Base-by-base conservation (phyloP, 1,140 invertebrate species). In the Maniola jurtina region DNA sequence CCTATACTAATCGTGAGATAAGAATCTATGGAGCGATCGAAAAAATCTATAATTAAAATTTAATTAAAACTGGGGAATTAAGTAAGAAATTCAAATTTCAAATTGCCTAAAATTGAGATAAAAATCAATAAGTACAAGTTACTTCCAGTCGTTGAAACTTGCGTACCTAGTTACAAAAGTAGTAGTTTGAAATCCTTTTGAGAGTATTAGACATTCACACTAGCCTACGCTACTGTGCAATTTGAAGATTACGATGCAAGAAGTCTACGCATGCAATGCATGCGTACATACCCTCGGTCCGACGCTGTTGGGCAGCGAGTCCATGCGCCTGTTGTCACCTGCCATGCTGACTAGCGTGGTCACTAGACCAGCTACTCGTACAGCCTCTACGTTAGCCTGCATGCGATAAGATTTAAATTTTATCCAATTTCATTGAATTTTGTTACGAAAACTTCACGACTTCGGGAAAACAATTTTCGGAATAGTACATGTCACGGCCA, bases 271-370 rank as follows among this genome's bases (percentile, higher is more conserved):
- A 68, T 69, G 67, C 64, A 57, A 50, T 63, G 63, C 83, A 80
- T 87, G 82, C 84, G 71, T 80, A 84, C 83, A 81, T 83, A 90
- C 88, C 80, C 88, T 81, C n/a, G 88, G 88, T 88, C 88, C 88
- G 48, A 89, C 84, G 79, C 81, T 88, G 83, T 90, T 90, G 42
- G 88, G 88, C 61, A 90, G 80, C 45, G 81, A 83, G 73, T 89
- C 84, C 85, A 88, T 86, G 42, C 85, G 80, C 59, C 86, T 76
- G 80, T 84, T 88, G 73, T 93, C 93, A 58, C 92, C 92, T n/a
- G 93, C 94, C 67, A 95, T 94, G 83, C 93, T 94, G 82, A 95
- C 94, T 80, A 95, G 92, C 64, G 94, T 95, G 67, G 94, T 95
- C 68, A 95, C 93, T 77, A 96, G 92, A 70, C 94, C 94, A 57